Conservation (phyloP, 2,113 vertebrate species). For the Oceanites oceanicus region DNA sequence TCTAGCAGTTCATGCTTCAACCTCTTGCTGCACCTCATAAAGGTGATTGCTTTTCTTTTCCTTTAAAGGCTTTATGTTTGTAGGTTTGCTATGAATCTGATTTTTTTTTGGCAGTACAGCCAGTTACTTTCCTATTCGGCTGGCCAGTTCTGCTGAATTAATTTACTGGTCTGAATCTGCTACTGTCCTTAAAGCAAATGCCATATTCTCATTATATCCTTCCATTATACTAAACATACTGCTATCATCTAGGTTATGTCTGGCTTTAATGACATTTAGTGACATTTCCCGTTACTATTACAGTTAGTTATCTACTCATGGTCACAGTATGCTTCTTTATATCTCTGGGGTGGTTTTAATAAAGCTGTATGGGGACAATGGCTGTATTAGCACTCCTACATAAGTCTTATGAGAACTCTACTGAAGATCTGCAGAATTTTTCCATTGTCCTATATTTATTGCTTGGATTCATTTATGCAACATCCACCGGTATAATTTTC, state of each 20-base stretch:
- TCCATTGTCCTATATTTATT: not conserved
- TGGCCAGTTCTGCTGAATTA: slow-evolving; percentile 1
- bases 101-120: not conserved
- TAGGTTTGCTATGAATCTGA: not conserved
- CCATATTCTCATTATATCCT: slow-evolving; percentile 20
- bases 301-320: not conserved
- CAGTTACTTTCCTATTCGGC: not conserved
- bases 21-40: not conserved
- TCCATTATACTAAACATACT: slow-evolving; percentile 6
- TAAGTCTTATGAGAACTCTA: not conserved
- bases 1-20: not conserved
- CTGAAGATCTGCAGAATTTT: not conserved
- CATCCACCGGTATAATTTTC: not conserved
- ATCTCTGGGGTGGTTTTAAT: not conserved
- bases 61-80: not conserved
- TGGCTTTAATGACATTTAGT: slow-evolving; percentile 53
- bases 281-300: slow-evolving; percentile 26
- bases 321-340: not conserved
- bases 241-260: slow-evolving; percentile 23
- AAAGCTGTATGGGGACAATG: not conserved
- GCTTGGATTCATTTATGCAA: not conserved
- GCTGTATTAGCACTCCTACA: not conserved
- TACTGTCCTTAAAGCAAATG: slow-evolving; percentile 38
- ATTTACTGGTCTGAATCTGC: slow-evolving; percentile 7
- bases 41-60: not conserved